phyloP scores from a whole-genome alignment of 2,797 vertebrate genomes.

The Mormyrops attenuatus region DNA sequence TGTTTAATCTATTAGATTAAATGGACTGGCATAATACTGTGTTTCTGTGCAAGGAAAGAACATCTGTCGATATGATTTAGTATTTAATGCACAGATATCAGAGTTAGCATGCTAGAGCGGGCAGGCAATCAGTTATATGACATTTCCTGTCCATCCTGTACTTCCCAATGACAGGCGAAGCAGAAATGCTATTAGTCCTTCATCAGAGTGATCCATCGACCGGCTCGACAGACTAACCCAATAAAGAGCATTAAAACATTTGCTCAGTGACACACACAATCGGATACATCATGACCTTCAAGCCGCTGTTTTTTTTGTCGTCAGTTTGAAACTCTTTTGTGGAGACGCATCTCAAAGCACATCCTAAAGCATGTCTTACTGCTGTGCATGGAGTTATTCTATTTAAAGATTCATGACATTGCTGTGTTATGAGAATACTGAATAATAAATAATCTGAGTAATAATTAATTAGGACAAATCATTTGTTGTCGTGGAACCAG shows the following conservation, averaged over 20 bases:
- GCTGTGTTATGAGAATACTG: not conserved
- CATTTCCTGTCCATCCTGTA: not conserved
- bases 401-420: not conserved
- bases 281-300: not conserved
- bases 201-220: not conserved
- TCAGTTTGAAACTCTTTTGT: not conserved
- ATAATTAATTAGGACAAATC: not conserved
- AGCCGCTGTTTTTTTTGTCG: not conserved
- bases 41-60: not conserved
- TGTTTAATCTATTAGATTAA: not conserved
- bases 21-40: not conserved
- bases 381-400: not conserved
- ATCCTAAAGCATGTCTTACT: not conserved
- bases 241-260: constrained; percentile 12
- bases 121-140: not conserved
- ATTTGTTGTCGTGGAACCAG: not conserved
- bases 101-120: not conserved
- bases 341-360: not conserved
- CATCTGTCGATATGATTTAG: not conserved
- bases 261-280: constrained; percentile 12
- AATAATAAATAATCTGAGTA: not conserved
- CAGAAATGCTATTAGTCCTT: not conserved
- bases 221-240: not conserved
- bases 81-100: not conserved
- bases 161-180: not conserved